Percentiles rank a stretch among this genome's conserved stretches.
These are phyloP conservation scores for Neodiprion pinetum DNA, from an alignment of 1,140 invertebrate genomes.

Conservation along the genomic window DNA sequence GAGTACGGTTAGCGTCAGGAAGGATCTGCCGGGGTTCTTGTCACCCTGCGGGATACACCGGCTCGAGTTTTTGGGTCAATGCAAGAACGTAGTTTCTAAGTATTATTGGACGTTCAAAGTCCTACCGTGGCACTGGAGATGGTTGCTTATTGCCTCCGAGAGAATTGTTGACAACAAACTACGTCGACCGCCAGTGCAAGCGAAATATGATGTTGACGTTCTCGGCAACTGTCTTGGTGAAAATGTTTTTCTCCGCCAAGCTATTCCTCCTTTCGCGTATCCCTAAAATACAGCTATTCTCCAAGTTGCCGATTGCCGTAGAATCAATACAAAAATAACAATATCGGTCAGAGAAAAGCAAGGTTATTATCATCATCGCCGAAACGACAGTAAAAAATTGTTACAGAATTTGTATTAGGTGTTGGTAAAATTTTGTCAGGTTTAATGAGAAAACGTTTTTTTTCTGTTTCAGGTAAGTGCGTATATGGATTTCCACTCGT, in stretches of 20 bases:
- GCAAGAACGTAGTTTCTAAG: conserved; percentile 15
- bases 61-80: not conserved
- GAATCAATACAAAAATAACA: too few relatives aligned
- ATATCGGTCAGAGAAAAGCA: too few relatives aligned
- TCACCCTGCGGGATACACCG: conserved; percentile 14
- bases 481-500: not conserved
- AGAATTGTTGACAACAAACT: not conserved
- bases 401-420: too few relatives aligned
- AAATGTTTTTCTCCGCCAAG: not conserved
- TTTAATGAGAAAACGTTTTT: not conserved
- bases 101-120: not conserved
- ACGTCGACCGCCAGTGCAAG: not conserved
- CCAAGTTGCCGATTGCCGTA: too few relatives aligned
- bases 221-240: not conserved
- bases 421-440: too few relatives aligned
- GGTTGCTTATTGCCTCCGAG: not conserved
- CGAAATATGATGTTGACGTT: not conserved
- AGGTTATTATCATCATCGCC: too few relatives aligned
- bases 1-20: not conserved
- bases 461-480: conserved; percentile 2
- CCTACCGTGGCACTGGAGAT: not conserved
- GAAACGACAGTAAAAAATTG: too few relatives aligned
- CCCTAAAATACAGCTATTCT: not conserved
- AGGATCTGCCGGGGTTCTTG: not conserved
- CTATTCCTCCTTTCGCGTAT: not conserved